A percentile compares a stretch with the other conserved stretches of the same genome.
Evolutionary conservation across 1,140 invertebrate species (phyloP).

Genomic region (Harpegnathos saltator): DNA sequence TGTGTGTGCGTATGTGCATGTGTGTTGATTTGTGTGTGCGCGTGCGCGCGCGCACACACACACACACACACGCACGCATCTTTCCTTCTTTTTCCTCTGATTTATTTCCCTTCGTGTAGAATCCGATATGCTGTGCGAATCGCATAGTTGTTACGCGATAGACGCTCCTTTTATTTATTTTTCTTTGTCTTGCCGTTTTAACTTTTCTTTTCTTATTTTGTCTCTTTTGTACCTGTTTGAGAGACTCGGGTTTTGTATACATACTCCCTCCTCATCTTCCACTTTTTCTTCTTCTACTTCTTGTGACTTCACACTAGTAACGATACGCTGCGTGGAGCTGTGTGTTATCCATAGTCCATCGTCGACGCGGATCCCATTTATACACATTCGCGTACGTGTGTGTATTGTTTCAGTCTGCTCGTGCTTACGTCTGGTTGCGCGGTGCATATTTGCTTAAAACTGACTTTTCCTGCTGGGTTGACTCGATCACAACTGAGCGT

Average conservation of each 20-base stretch:
- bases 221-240: conserved; percentile 5
- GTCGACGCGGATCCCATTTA: conserved; percentile 7
- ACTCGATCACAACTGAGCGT: too few species aligned
- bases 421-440: not conserved
- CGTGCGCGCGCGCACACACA: too few species aligned
- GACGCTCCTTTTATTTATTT: conserved; percentile 62
- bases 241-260: not conserved
- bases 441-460: not conserved
- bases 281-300: conserved; percentile 8
- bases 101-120: conserved; percentile 45
- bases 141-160: conserved; percentile 81
- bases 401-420: not conserved
- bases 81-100: not conserved
- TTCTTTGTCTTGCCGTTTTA: conserved; percentile 27
- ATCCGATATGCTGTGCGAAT: conserved; percentile 73
- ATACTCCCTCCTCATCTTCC: too few species aligned
- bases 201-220: conserved; percentile 41
- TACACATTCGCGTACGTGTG: too few species aligned
- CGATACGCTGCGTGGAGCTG: conserved; percentile 5
- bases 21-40: too few species aligned
- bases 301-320: conserved; percentile 31
- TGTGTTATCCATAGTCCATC: not conserved
- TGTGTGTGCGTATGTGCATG: too few species aligned
- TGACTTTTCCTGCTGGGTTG: too few species aligned
- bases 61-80: too few species aligned